Conservation (phyloP, 2,888 invertebrate genomes). For the Sarcophaga rosellei region DNA sequence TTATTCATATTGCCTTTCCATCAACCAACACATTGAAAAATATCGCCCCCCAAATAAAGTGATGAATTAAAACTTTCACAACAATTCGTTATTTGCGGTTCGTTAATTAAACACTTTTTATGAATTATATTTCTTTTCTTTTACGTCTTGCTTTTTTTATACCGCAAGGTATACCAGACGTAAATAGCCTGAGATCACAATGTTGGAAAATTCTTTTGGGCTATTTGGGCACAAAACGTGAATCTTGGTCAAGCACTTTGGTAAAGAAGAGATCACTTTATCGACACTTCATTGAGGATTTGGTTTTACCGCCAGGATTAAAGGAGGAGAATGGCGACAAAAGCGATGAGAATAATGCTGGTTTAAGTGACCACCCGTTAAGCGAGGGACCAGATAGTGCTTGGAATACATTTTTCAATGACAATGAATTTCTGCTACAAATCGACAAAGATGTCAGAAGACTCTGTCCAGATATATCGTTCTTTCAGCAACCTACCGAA, state of each 20-base stretch:
- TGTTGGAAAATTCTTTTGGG: slow-evolving; percentile 95
- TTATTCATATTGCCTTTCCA: not conserved
- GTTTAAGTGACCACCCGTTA: slow-evolving; percentile 90
- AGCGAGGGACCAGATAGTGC: slow-evolving; percentile 96
- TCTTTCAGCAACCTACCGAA: slow-evolving; percentile 97
- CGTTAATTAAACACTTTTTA: slow-evolving; percentile 28
- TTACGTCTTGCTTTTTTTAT: not conserved
- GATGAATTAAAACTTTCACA: slow-evolving; percentile 45
- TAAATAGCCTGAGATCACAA: slow-evolving; percentile 89
- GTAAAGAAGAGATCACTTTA: slow-evolving; percentile 90
- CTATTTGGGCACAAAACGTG: slow-evolving; percentile 88
- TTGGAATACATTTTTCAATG: slow-evolving; percentile 97
- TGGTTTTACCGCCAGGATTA: slow-evolving; percentile 92
- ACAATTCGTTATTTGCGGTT: slow-evolving; percentile 16
- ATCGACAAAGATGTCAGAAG: slow-evolving; percentile 98
- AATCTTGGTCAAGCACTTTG: slow-evolving; percentile 87
- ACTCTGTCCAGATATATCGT: slow-evolving; percentile 97
- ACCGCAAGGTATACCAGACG: slow-evolving; percentile 91
- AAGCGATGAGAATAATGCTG: slow-evolving; percentile 74
- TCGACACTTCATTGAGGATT: slow-evolving; percentile 92
- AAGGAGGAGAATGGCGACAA: slow-evolving; percentile 63
- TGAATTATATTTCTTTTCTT: slow-evolving; percentile 18
- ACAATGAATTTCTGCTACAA: slow-evolving; percentile 98
- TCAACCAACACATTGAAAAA: not conserved
- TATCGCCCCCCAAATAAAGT: slow-evolving; percentile 45